Conservation (phyloP, 2,888 invertebrate species). For the Drosophila mayaguana region DNA sequence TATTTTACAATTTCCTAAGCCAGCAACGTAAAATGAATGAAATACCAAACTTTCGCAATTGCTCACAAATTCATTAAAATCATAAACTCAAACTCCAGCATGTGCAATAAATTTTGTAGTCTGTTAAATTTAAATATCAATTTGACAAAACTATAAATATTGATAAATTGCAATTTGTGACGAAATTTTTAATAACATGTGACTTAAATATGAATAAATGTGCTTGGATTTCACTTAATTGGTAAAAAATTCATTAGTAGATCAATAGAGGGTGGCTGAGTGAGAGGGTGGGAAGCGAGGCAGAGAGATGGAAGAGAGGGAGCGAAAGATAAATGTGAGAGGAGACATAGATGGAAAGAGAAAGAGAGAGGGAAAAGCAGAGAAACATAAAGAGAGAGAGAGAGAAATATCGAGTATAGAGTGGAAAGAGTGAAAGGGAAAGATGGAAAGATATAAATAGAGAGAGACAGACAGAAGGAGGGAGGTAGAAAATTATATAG, state of each 20-base stretch:
- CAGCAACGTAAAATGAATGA: conserved; percentile 43
- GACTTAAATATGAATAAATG: too few species aligned
- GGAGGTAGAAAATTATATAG: too few species aligned
- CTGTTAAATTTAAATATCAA: conserved; percentile 3
- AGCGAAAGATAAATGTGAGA: not conserved
- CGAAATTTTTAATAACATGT: too few species aligned
- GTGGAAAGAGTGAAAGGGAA: too few species aligned
- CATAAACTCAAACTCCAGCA: not conserved
- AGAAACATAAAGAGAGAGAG: not conserved
- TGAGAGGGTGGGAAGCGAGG: too few species aligned
- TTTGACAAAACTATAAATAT: conserved; percentile 7
- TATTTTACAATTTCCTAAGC: conserved; percentile 70
- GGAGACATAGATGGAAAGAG: too few species aligned
- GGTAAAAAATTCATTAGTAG: not conserved
- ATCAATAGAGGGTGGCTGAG: too few species aligned
- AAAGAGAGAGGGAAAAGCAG: not conserved
- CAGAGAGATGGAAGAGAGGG: not conserved
- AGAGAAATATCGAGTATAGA: too few species aligned
- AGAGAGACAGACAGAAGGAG: too few species aligned
- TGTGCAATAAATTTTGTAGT: conserved; percentile 7
- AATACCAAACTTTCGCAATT: conserved; percentile 17
- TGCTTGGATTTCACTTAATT: not conserved
- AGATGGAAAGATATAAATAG: too few species aligned
- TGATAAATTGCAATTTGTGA: not conserved
- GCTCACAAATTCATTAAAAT: conserved; percentile 17